These are phyloP conservation scores for Podabrus alpinus DNA, from an alignment of 2,888 invertebrate species.

Conservation along the genomic window DNA sequence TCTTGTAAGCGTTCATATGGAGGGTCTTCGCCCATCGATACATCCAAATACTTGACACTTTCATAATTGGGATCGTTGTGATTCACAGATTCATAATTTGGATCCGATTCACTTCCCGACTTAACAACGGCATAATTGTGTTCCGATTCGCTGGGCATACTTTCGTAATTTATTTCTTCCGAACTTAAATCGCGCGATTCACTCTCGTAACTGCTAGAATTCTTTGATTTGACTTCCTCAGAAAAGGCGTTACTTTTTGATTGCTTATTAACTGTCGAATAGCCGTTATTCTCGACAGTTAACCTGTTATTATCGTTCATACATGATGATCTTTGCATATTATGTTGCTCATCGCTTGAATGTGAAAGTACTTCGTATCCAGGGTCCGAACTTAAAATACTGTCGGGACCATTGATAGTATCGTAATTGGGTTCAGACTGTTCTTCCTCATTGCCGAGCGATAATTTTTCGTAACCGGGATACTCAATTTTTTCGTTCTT, in stretches of 20 bases:
- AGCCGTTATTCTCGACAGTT: conserved; percentile 26
- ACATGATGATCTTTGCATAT: conserved; percentile 54
- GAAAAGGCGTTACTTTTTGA: conserved; percentile 11
- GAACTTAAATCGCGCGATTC: conserved; percentile 48
- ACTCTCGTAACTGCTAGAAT: conserved; percentile 61
- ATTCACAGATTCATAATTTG: conserved; percentile 70
- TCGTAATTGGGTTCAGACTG: conserved; percentile 49
- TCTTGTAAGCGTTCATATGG: conserved; percentile 67
- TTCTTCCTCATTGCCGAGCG: conserved; percentile 33
- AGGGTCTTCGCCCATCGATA: conserved; percentile 61
- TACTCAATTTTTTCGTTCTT: conserved; percentile 46
- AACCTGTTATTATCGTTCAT: conserved; percentile 36
- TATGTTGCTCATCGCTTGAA: neutral
- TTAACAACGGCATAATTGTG: conserved; percentile 65
- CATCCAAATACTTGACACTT: conserved; percentile 74
- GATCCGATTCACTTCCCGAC: conserved; percentile 72
- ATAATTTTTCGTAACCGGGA: conserved; percentile 49
- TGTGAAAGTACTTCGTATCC: conserved; percentile 72
- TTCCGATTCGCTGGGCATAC: conserved; percentile 63
- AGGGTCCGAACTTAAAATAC: conserved; percentile 66
- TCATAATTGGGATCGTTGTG: conserved; percentile 80
- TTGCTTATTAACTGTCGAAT: conserved; percentile 38
- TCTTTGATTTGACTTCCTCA: conserved; percentile 54
- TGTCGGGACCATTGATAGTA: conserved; percentile 62
- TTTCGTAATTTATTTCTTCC: conserved; percentile 76